These are phyloP conservation scores for Pollicipes pollicipes DNA, from an alignment of 1,140 invertebrate species.

Conservation along the genomic window DNA sequence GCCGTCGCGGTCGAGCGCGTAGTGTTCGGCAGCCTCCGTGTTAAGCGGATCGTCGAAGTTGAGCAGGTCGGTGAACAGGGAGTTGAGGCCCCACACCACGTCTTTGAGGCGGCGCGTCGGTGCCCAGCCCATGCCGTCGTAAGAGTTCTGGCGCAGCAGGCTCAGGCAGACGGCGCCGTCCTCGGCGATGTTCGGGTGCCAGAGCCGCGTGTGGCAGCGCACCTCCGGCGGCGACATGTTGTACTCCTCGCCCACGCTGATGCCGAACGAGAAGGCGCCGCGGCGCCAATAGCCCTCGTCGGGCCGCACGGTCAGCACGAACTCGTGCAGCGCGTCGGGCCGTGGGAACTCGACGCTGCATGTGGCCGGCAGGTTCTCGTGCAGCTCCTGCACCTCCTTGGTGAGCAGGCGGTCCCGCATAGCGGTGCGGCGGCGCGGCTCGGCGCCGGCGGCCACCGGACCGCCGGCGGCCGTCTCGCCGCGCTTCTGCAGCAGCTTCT, in stretches of 20 bases:
- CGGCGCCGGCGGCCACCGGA: no score
- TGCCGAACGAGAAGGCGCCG: conserved; percentile 66
- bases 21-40: conserved; percentile 75
- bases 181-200: conserved; percentile 92
- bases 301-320: conserved; percentile 56
- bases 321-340: conserved; percentile 62
- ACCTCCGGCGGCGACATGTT: conserved; percentile 90
- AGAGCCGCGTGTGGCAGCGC: conserved; percentile 72
- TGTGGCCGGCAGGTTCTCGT: conserved; percentile 57
- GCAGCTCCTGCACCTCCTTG: conserved; percentile 82
- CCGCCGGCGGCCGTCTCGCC: not conserved
- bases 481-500: not conserved
- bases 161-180: conserved; percentile 89
- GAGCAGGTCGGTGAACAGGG: conserved; percentile 77
- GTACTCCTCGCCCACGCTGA: conserved; percentile 80
- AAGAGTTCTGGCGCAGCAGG: conserved; percentile 69
- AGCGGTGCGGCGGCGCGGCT: not conserved
- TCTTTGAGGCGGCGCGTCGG: conserved; percentile 81
- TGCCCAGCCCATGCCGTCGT: conserved; percentile 88
- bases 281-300: conserved; percentile 78
- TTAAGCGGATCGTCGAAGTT: conserved; percentile 92
- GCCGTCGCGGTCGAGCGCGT: conserved; percentile 54
- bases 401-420: not conserved
- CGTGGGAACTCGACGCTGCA: conserved; percentile 64
- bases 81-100: conserved; percentile 87